Percentiles rank a stretch among this genome's conserved stretches.
phyloP scores from a whole-genome alignment of 1,140 invertebrate genomes.

The Calliopsis andreniformis region DNA sequence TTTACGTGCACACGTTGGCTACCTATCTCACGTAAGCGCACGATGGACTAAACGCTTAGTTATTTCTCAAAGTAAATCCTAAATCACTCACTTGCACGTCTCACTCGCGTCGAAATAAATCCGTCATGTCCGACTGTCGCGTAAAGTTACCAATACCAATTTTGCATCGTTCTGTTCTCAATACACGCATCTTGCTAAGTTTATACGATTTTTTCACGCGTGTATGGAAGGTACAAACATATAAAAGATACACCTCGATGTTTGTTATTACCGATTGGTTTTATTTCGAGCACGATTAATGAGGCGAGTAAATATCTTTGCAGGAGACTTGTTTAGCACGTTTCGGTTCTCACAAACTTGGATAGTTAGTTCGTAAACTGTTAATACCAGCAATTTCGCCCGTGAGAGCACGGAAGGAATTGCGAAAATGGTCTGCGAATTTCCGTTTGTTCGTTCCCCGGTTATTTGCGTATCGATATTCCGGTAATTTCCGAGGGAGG shows the following conservation, averaged over 20 bases:
- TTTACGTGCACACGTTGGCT: constrained; percentile 27
- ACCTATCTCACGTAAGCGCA: too few relatives aligned
- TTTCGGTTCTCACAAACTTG: background rate
- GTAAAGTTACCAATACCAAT: too few relatives aligned
- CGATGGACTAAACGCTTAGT: too few relatives aligned
- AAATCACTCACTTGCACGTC: too few relatives aligned
- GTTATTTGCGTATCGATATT: background rate
- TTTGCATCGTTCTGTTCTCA: too few relatives aligned
- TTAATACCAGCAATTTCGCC: background rate
- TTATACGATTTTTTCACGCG: too few relatives aligned
- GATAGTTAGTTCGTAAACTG: background rate
- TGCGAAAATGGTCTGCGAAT: too few relatives aligned
- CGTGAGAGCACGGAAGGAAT: background rate
- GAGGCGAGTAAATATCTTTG: background rate
- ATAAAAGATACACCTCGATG: background rate
- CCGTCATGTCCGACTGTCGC: too few relatives aligned
- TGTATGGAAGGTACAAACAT: too few relatives aligned
- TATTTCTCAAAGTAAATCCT: too few relatives aligned
- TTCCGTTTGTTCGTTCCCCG: background rate
- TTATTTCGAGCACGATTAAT: background rate
- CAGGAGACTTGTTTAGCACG: background rate
- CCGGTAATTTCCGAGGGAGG: background rate
- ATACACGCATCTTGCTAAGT: too few relatives aligned
- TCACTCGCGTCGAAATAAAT: too few relatives aligned
- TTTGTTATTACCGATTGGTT: background rate